phyloP scores from a whole-genome alignment of 2,797 vertebrate species.

The Cygnus olor region DNA sequence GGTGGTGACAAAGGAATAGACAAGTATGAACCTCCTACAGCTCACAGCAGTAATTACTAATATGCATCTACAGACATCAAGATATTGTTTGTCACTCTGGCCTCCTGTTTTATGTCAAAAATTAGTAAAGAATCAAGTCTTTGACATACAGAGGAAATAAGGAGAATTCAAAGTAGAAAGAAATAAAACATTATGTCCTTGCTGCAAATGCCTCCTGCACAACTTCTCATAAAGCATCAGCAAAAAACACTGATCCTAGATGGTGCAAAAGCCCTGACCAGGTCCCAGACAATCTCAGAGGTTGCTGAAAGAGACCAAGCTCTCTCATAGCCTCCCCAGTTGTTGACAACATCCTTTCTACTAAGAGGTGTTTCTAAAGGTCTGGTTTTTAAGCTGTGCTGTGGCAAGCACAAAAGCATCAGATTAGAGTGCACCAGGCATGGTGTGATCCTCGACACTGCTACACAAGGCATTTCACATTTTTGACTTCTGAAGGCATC shows the following conservation, averaged over 20 bases:
- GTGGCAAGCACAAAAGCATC: neutral
- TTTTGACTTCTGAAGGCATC: neutral
- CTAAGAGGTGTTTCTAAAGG: neutral
- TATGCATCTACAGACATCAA: neutral
- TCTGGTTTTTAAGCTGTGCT: neutral
- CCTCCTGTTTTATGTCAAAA: neutral
- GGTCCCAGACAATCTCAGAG: neutral
- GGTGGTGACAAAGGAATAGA: neutral
- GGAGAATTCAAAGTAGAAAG: neutral
- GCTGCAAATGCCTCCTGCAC: neutral
- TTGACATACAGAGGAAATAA: neutral
- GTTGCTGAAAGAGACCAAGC: neutral
- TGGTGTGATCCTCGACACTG: neutral
- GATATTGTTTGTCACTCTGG: neutral
- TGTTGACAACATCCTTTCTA: neutral
- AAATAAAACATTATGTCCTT: neutral
- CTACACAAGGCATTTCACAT: neutral
- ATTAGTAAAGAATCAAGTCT: neutral
- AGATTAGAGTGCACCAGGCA: neutral
- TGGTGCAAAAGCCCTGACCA: neutral
- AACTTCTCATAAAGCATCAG: neutral
- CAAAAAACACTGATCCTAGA: neutral
- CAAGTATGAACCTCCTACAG: neutral
- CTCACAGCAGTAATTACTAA: neutral
- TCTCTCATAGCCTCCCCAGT: neutral